These are phyloP conservation scores for Delia radicum DNA, from an alignment of 1,140 invertebrate species.

Conservation along the genomic window DNA sequence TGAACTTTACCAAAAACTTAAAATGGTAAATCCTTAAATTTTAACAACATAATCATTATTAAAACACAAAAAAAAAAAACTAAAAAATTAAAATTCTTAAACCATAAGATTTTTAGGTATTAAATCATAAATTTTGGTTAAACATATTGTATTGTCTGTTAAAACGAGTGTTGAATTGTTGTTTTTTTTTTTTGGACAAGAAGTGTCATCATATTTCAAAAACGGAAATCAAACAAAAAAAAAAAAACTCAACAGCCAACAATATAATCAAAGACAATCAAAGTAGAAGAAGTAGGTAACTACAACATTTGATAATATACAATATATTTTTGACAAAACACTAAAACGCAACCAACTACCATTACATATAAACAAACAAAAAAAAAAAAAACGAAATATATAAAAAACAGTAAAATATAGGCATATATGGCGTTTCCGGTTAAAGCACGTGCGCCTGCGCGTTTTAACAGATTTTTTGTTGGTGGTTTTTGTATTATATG, in stretches of 20 bases:
- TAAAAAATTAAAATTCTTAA: conserved; percentile 18
- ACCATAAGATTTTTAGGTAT: conserved; percentile 6
- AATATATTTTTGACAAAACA: not conserved
- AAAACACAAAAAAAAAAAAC: not conserved
- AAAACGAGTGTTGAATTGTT: not conserved
- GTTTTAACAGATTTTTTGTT: not conserved
- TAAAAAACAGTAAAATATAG: not conserved
- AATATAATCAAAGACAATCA: not conserved
- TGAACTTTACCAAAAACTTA: not conserved
- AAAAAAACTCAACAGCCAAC: not conserved
- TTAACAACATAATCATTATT: not conserved
- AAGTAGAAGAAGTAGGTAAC: not conserved
- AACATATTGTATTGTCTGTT: not conserved
- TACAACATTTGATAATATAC: not conserved
- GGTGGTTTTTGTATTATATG: not conserved
- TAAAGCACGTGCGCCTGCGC: conserved; percentile 2
- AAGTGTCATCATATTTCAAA: conserved; percentile 23
- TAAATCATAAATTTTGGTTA: conserved; percentile 15
- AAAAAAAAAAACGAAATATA: not conserved
- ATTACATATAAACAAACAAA: not conserved
- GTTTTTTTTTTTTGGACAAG: conserved; percentile 14
- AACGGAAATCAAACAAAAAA: conserved; percentile 20
- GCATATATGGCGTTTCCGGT: conserved; percentile 3
- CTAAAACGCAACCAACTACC: not conserved
- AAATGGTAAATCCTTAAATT: not conserved